Evolutionary conservation across 2,113 vertebrate genomes (phyloP).

Genomic region (Danionella cerebrum): DNA sequence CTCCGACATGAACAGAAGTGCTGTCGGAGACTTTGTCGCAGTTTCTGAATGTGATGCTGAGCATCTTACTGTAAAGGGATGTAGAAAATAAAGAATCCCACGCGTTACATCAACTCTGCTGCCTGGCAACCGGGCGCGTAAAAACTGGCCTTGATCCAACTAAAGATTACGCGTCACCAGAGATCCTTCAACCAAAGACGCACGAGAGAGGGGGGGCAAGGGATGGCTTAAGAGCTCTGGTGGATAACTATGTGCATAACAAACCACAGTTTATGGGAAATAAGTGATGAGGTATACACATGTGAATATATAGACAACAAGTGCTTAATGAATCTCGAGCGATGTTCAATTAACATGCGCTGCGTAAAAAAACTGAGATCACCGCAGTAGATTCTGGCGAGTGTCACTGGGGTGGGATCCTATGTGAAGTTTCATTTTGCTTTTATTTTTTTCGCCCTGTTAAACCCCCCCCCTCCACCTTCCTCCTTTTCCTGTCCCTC

Average conservation of each 20-base stretch:
- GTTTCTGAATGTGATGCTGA: background rate
- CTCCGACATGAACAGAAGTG: background rate
- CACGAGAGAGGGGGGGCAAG: background rate
- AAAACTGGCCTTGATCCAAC: slow-evolving; percentile 4
- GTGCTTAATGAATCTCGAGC: no score
- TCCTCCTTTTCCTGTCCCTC: background rate
- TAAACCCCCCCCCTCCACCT: background rate
- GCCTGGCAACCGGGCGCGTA: background rate
- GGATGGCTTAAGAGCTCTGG: background rate
- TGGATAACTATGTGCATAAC: no score
- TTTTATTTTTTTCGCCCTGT: background rate
- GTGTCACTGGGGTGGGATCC: background rate
- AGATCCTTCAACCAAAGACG: background rate
- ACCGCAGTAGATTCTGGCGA: no score
- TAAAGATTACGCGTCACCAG: slow-evolving; percentile 2
- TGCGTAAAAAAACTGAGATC: no score
- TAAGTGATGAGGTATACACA: no score
- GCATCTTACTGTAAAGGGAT: background rate
- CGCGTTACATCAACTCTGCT: background rate
- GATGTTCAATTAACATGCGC: no score
- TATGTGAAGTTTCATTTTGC: slow-evolving; percentile 14
- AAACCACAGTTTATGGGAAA: no score
- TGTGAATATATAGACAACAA: no score
- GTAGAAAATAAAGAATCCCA: background rate
- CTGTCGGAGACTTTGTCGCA: slow-evolving; percentile 6